Evolutionary conservation across 1,140 invertebrate species (phyloP), one percentile per base, ranked within the genome.

Genomic region (Arctopsyche grandis): DNA sequence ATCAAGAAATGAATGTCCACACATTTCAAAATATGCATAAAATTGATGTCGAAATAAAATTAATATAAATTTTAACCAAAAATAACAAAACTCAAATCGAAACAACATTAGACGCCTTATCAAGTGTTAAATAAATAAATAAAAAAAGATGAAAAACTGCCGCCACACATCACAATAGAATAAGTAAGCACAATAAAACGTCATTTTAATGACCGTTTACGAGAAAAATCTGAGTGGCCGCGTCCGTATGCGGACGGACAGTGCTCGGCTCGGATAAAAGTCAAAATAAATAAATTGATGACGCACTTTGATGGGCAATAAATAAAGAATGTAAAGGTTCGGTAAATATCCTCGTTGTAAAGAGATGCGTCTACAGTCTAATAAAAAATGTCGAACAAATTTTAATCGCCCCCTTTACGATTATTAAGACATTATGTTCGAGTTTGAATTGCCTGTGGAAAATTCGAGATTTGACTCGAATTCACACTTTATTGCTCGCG

Each of bases 401-500:
- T 79, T 79, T 73, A 75, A 46, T 75, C 52, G 58, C 29, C 12
- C 9, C 7, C 3, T 75, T 79, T 75, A 79, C 78, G 78, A 79
- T 79, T 79, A 79, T 79, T 69, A 63, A 79, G 78, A 79, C 78
- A 79, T 75, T 79, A 75, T 43, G 66, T n/a, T 70, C 58, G 63
- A 22, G 48, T 52, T 52, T 16, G 48, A 52, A 52, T 52, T 12
- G 48, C 10, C 48, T 10, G 16, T 52, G 16, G 63, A 66, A 66
- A 9, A 66, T 12, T 26, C 14, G 22, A 66, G 63, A 66, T 66
- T 66, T 24, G 63, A 66, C 24, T 66, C 63, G 63, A 22, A 66
- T 66, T 66, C 63, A 22, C 9, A 19, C 14, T 26, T 66, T 66
- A 66, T 29, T 26, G 63, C 63, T 9, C 21, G 9, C 21, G 63